These are phyloP conservation scores for Diglossa cyanea DNA, from an alignment of 2,797 vertebrate genomes.

Conservation along the genomic window DNA sequence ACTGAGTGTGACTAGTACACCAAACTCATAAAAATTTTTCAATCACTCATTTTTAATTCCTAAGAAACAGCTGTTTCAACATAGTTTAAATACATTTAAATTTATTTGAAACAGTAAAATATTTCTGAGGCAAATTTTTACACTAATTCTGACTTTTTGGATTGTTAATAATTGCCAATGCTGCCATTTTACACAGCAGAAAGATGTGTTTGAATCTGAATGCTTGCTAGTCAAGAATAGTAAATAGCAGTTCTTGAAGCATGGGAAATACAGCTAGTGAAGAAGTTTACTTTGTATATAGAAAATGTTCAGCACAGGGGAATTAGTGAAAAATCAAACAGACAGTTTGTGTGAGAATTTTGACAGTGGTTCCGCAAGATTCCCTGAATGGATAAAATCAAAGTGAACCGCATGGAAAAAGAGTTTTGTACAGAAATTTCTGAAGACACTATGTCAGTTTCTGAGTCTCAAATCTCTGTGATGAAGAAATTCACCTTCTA, in stretches of 20 bases:
- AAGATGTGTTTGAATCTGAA: neutral
- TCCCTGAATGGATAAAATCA: neutral
- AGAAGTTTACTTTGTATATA: neutral
- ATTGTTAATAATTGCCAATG: conserved; percentile 14
- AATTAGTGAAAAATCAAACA: neutral
- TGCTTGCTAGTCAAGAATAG: conserved; percentile 14
- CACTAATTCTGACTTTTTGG: neutral
- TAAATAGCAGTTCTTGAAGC: conserved; percentile 4
- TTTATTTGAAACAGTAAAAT: neutral
- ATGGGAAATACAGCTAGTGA: neutral
- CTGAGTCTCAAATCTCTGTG: neutral
- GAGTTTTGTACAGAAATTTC: neutral
- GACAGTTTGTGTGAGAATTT: neutral
- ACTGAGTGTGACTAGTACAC: neutral
- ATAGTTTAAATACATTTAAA: neutral
- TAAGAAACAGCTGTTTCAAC: neutral
- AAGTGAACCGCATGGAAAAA: neutral
- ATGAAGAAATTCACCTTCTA: neutral
- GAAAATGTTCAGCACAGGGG: neutral
- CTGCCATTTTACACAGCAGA: neutral
- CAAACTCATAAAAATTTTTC: neutral
- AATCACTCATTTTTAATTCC: neutral
- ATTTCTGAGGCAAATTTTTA: neutral
- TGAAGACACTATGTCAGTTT: neutral
- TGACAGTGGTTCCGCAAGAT: neutral